Evolutionary conservation across 1,140 invertebrate species (phyloP).

Genomic region (Solenopsis invicta): DNA sequence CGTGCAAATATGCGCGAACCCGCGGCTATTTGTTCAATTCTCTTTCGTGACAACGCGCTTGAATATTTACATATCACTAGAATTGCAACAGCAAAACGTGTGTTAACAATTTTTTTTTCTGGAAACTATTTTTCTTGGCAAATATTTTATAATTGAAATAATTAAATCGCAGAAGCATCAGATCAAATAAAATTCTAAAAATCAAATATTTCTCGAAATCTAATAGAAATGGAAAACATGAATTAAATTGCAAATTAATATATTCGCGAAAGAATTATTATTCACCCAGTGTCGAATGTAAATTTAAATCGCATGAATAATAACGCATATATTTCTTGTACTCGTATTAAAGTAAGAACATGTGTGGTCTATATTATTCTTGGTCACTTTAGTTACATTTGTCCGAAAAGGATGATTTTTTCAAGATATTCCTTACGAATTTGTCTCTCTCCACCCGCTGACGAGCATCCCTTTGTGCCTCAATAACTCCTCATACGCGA

Average conservation of each 20-base stretch:
- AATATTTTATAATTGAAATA: not conserved
- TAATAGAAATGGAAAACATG: not conserved
- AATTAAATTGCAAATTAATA: too few species aligned
- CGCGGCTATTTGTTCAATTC: not conserved
- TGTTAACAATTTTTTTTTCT: not conserved
- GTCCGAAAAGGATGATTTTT: not conserved
- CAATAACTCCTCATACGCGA: conserved; percentile 22
- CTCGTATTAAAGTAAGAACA: not conserved
- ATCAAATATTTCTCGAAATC: not conserved
- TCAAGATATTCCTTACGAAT: not conserved
- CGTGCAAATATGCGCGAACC: conserved; percentile 30
- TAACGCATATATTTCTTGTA: conserved; percentile 7
- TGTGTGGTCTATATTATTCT: not conserved
- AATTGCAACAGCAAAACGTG: not conserved
- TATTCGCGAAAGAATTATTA: too few species aligned
- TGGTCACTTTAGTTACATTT: not conserved
- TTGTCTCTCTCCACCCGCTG: not conserved
- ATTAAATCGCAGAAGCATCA: not conserved
- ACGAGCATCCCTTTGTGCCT: conserved; percentile 15
- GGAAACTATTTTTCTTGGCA: not conserved
- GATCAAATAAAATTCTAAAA: too few species aligned
- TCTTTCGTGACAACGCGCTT: conserved; percentile 7
- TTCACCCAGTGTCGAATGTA: not conserved
- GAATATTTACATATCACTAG: not conserved
- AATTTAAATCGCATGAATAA: not conserved